Percentiles rank a stretch among this genome's conserved stretches.
Conservation (phyloP, 2,888 invertebrate species). For the Ypsolopha sequella region DNA sequence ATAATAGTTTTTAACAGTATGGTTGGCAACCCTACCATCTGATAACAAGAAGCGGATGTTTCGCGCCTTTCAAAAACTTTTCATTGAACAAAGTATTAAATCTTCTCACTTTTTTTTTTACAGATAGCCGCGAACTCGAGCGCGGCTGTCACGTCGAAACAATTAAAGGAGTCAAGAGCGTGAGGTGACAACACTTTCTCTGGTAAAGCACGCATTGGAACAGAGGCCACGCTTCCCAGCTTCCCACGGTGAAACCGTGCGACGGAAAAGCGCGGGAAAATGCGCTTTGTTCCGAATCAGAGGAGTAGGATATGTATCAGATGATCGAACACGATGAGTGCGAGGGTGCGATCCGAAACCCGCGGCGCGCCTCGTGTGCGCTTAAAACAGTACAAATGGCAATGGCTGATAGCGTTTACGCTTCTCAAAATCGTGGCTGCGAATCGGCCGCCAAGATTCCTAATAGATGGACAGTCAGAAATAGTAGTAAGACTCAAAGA, state of each 20-base stretch:
- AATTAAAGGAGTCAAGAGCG: slow-evolving; percentile 26
- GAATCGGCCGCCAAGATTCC: slow-evolving; percentile 89
- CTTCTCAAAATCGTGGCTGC: slow-evolving; percentile 32
- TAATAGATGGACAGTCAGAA: slow-evolving; percentile 90
- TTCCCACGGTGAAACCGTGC: slow-evolving; percentile 57
- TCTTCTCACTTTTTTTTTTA: neutral
- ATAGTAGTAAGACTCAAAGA: slow-evolving; percentile 92
- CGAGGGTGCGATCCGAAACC: slow-evolving; percentile 21
- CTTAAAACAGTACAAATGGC: slow-evolving; percentile 39
- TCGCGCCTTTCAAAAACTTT: too few relatives aligned
- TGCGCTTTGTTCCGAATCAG: slow-evolving; percentile 36
- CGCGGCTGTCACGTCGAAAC: slow-evolving; percentile 32
- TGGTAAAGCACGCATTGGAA: slow-evolving; percentile 28
- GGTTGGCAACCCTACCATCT: too few relatives aligned
- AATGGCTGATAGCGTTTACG: slow-evolving; percentile 11
- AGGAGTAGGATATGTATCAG: slow-evolving; percentile 38
- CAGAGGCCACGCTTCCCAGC: slow-evolving; percentile 13
- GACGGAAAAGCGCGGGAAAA: slow-evolving; percentile 47
- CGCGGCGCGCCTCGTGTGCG: slow-evolving; percentile 25
- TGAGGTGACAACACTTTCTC: slow-evolving; percentile 54
- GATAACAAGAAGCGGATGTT: too few relatives aligned
- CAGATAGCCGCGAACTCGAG: neutral
- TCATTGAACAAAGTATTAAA: too few relatives aligned
- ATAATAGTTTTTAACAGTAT: too few relatives aligned
- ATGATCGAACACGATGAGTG: slow-evolving; percentile 38